These are phyloP conservation scores for Motacilla tschutschensis DNA, from an alignment of 2,113 vertebrate genomes.

Conservation along the genomic window DNA sequence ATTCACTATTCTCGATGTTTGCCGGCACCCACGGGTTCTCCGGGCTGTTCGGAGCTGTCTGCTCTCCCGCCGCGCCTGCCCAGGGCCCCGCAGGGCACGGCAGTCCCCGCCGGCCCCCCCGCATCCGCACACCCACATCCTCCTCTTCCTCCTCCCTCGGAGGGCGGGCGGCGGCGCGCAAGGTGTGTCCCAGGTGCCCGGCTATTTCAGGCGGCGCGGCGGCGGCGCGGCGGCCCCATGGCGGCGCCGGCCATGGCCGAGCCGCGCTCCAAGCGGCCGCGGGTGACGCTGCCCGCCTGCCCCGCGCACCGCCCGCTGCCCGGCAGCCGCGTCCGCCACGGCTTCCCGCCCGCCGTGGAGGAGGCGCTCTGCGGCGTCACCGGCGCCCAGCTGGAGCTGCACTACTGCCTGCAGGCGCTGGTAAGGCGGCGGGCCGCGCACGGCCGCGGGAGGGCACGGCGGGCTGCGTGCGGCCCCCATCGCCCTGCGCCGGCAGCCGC, in stretches of 20 bases:
- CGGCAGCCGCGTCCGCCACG: constrained; percentile 53
- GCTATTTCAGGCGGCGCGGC: not conserved
- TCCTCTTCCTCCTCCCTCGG: not conserved
- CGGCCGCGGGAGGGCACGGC: not conserved
- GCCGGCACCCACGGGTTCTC: not conserved
- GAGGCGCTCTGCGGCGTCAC: constrained; percentile 75
- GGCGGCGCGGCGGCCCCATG: not conserved
- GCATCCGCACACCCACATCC: not conserved
- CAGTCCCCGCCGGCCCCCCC: not conserved
- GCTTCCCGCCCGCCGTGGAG: constrained; percentile 71
- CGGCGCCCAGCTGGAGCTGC: constrained; percentile 65
- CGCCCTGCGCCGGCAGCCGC: not conserved
- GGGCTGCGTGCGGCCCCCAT: fast-evolving
- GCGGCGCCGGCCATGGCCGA: constrained; percentile 57
- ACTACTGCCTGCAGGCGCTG: constrained; percentile 74
- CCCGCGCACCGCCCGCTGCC: constrained; percentile 35
- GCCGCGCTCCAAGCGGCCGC: constrained; percentile 62
- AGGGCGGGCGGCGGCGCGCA: not conserved
- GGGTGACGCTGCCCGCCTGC: constrained; percentile 63
- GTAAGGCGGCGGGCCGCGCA: constrained; percentile 44
- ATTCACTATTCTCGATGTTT: not conserved
- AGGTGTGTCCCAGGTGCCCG: constrained; percentile 36
- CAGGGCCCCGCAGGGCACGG: not conserved
- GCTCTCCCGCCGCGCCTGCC: not conserved
- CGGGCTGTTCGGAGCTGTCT: not conserved